Conservation (phyloP, 2,797 vertebrate species). For the Mus minutoides region DNA sequence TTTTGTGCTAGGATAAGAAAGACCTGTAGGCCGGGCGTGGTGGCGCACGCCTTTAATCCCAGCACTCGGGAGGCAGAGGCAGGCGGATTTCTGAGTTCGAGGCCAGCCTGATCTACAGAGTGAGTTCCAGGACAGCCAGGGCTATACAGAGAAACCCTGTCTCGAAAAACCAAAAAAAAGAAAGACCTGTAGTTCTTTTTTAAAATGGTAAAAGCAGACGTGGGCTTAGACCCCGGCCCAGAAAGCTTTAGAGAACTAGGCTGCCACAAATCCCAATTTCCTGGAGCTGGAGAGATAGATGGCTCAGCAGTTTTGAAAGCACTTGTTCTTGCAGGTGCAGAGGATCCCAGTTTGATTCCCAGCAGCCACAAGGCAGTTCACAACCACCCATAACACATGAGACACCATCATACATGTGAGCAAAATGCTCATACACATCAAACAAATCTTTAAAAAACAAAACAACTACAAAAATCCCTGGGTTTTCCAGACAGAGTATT, state of each 20-base stretch:
- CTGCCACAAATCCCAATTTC: not conserved
- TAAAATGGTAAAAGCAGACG: not conserved
- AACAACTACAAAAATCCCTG: not conserved
- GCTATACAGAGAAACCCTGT: too few species aligned
- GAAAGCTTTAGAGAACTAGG: slow-evolving; percentile 11
- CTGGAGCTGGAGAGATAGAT: not conserved
- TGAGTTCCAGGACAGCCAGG: too few species aligned
- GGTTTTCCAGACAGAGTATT: not conserved
- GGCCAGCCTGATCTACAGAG: too few species aligned
- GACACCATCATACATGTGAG: not conserved
- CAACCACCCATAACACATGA: too few species aligned
- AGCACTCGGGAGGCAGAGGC: too few species aligned
- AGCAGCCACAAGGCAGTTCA: not conserved
- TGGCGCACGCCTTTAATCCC: too few species aligned
- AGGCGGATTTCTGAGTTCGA: too few species aligned
- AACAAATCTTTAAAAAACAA: not conserved
- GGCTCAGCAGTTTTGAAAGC: too few species aligned
- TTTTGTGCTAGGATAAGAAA: not conserved
- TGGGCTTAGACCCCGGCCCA: not conserved
- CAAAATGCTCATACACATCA: not conserved
- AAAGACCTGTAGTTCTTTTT: not conserved
- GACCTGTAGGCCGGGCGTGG: too few species aligned
- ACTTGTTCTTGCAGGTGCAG: not conserved
- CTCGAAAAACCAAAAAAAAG: too few species aligned
- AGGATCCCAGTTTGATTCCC: not conserved